Evolutionary conservation across 92 coral and sea anemone genomes (phyloP), one percentile per base, ranked within the genome.

Genomic region (Epizoanthus illoricatus): DNA sequence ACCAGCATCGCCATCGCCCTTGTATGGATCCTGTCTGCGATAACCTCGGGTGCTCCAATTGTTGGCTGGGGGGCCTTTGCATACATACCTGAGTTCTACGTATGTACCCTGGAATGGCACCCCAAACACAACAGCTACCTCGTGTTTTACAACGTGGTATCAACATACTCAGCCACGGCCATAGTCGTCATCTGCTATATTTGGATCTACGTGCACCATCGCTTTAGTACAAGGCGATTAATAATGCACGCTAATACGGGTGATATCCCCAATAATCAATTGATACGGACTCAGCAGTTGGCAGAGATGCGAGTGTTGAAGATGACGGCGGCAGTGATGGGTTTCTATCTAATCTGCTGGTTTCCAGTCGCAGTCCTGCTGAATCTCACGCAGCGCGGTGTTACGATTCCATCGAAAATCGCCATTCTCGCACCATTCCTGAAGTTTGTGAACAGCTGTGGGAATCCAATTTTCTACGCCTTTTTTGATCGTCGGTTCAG

Each of bases 391-490:
- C 80, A 74, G 33, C 65, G 17, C 7, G 80, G 42, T 6, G 80
- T 74, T 0, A 2, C 12, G 4, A 39, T 74, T 2, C 47, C 80
- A 28, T 10, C 28, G 18, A 15, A 49, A 3, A 66, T 12, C 5
- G 80, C 52, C 7, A 7, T 74, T 56, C 80, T 74, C 9, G 45
- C 80, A 15, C 80, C 80, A 40, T 74, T 74, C 39, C 80, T 74
- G 33, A 74, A 74, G 15, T 74, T 74, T 24, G 4, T 74, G 20
- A 74, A 74, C 66, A 74, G 80, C 80, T 74, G 80, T 54, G 80
- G 80, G 60, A 74, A 74, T 58, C 80, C 80, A 6, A 74, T 74
- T 74, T 74, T 74, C 66, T 74, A 74, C 60, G 65, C 58, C 41
- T 2, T 56, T 11, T 18, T 74, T 18, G 80, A 74, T 57, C 17